Conservation (phyloP, 2,797 vertebrate species). For the Lagodon rhomboides region DNA sequence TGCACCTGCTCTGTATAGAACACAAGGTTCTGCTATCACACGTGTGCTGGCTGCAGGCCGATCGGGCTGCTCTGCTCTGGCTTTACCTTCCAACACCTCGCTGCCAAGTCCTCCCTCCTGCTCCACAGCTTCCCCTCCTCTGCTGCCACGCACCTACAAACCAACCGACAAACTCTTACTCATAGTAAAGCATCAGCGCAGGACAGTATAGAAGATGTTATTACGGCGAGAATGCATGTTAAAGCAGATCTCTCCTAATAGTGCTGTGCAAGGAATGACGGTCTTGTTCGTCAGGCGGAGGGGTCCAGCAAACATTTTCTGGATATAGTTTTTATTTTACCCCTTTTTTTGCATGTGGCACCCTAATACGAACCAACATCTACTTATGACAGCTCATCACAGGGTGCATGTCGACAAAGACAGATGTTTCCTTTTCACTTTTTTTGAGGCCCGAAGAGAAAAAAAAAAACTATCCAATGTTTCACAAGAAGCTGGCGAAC, state of each 20-base stretch:
- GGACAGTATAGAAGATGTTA: neutral
- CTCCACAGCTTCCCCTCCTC: slow-evolving; percentile 53
- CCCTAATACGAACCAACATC: neutral
- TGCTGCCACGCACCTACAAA: slow-evolving; percentile 45
- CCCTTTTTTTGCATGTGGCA: neutral
- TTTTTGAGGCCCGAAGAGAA: neutral
- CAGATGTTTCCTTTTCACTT: neutral
- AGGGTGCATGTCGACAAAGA: neutral
- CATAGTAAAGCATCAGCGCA: slow-evolving; percentile 1
- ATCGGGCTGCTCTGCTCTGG: slow-evolving; percentile 63
- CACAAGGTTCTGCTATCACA: slow-evolving; percentile 70
- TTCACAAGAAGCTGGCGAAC: neutral
- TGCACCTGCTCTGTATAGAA: slow-evolving; percentile 73
- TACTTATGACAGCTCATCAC: neutral
- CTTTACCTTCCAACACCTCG: slow-evolving; percentile 59
- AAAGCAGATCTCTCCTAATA: neutral
- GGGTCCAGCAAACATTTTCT: neutral
- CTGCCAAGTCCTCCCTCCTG: slow-evolving; percentile 70
- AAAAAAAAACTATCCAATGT: too few species aligned
- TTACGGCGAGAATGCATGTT: slow-evolving; percentile 4
- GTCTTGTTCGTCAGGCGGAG: neutral
- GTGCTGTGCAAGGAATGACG: too few species aligned
- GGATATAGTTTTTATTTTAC: neutral
- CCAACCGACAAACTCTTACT: slow-evolving; percentile 15
- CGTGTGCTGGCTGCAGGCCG: slow-evolving; percentile 69